Conservation (phyloP, 2,113 vertebrate genomes). For the Leptobrachium leishanense region DNA sequence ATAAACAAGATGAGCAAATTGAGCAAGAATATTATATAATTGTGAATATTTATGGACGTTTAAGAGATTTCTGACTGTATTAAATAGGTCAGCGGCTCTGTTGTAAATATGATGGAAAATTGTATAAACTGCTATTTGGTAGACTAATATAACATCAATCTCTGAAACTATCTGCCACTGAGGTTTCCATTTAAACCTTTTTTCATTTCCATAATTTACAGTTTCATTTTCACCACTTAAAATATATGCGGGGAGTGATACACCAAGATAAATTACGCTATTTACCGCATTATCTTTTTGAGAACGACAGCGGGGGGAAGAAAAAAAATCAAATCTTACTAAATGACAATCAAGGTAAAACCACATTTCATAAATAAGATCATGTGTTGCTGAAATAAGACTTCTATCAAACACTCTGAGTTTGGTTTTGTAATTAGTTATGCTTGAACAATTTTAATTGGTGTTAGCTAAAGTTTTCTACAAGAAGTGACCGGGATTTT, state of each 20-base stretch:
- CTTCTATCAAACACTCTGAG: conserved; percentile 17
- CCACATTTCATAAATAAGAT: conserved; percentile 18
- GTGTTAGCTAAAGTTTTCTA: conserved; percentile 44
- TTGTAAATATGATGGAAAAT: conserved; percentile 44
- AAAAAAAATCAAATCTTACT: conserved; percentile 13
- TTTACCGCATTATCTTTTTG: conserved; percentile 32
- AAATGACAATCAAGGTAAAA: conserved; percentile 28
- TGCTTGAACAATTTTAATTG: conserved; percentile 50
- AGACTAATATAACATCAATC: conserved; percentile 41
- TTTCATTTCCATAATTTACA: conserved; percentile 37
- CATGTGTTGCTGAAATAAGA: conserved; percentile 35
- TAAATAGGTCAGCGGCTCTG: conserved; percentile 46
- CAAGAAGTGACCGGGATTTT: conserved; percentile 48
- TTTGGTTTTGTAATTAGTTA: conserved; percentile 51
- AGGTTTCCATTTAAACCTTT: conserved; percentile 43
- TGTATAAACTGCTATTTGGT: conserved; percentile 48
- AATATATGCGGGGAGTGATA: conserved; percentile 25
- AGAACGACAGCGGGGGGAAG: conserved; percentile 28
- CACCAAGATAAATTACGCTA: conserved; percentile 41
- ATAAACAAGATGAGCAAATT: conserved; percentile 47
- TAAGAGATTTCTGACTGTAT: conserved; percentile 46
- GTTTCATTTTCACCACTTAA: conserved; percentile 41
- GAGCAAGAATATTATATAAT: conserved; percentile 46
- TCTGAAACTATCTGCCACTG: conserved; percentile 46
- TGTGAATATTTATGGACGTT: conserved; percentile 49